phyloP scores from a whole-genome alignment of 2,888 invertebrate species.

The Hirtodrosophila duncani region DNA sequence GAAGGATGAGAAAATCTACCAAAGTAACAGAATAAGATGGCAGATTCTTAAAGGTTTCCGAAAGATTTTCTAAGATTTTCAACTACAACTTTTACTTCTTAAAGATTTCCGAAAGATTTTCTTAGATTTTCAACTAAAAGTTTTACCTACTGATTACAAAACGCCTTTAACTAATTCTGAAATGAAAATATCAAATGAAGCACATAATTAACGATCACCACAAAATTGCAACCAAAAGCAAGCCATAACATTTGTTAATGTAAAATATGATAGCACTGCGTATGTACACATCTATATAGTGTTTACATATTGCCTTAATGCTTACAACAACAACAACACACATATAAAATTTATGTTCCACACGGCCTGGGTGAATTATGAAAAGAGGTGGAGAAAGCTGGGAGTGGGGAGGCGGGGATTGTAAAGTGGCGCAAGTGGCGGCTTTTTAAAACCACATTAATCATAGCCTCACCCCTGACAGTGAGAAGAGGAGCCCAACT shows the following conservation, averaged over 20 bases:
- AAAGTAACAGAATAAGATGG: too few relatives aligned
- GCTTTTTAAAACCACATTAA: slow-evolving; percentile 66
- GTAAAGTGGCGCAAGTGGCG: slow-evolving; percentile 55
- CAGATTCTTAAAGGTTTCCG: too few relatives aligned
- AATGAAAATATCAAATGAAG: too few relatives aligned
- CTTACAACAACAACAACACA: slow-evolving; percentile 44
- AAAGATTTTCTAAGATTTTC: too few relatives aligned
- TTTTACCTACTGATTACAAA: too few relatives aligned
- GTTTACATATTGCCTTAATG: slow-evolving; percentile 58
- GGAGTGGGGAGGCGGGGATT: not conserved
- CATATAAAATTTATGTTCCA: slow-evolving; percentile 50
- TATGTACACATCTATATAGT: slow-evolving; percentile 30
- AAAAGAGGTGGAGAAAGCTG: slow-evolving; percentile 5
- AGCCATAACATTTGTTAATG: slow-evolving; percentile 61
- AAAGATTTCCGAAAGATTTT: too few relatives aligned
- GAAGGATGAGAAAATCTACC: too few relatives aligned
- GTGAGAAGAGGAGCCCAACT: slow-evolving; percentile 2
- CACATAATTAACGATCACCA: too few relatives aligned
- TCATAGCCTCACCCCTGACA: slow-evolving; percentile 50
- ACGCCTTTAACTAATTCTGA: too few relatives aligned
- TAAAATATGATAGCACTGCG: slow-evolving; percentile 58
- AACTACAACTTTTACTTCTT: too few relatives aligned
- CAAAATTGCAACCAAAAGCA: slow-evolving; percentile 2
- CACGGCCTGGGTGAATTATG: slow-evolving; percentile 10
- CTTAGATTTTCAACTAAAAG: too few relatives aligned